Evolutionary conservation across 1,140 invertebrate species (phyloP), one percentile per base, ranked within the genome.

Genomic region (Lepidurus couesii): DNA sequence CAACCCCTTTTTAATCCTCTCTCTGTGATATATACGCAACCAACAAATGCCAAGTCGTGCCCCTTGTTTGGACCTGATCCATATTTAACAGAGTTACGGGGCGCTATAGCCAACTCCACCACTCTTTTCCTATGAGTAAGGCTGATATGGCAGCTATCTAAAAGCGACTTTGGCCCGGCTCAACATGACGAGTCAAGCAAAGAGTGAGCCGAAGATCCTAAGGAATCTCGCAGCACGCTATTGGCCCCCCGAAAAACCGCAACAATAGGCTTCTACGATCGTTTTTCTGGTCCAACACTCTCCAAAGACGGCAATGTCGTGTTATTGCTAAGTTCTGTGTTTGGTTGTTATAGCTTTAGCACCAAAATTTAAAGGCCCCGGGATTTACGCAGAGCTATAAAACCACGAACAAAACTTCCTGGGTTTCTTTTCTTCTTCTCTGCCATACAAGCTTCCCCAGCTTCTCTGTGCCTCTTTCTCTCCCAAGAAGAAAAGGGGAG

Each of bases 381-480:
- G 53, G 53, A 65, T 65, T 65, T 65, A 65, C 53, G 53, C 53
- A 65, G 34, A 13, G 53, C 53, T 65, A 65, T 65, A 65, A 65
- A 65, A 13, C 53, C 53, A 7, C 21, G 53, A 21, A 65, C 16
- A 65, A 16, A 65, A 65, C 53, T 21, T 9, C 16, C n/a, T 65
- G 13, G 53, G 16, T 65, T 65, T 65, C 53, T 65, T 65, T 65
- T 65, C 53, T 65, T 65, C 53, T 65, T 9, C 53, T n/a, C 9
- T 7, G 1, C 53, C 53, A 65, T 65, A 65, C 53, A 65, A 13
- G 53, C 53, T 65, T 7, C 13, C 16, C 53, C 16, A n/a, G 21
- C 13, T 65, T 65, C 13, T 13, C 21, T 7, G 1, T 7, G 16
- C 10, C 45, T 5, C 10, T 16, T 16, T 16, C 45, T 11, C 45